Conservation (phyloP, 2,888 invertebrate species). For the Leptopterna dolabrata region DNA sequence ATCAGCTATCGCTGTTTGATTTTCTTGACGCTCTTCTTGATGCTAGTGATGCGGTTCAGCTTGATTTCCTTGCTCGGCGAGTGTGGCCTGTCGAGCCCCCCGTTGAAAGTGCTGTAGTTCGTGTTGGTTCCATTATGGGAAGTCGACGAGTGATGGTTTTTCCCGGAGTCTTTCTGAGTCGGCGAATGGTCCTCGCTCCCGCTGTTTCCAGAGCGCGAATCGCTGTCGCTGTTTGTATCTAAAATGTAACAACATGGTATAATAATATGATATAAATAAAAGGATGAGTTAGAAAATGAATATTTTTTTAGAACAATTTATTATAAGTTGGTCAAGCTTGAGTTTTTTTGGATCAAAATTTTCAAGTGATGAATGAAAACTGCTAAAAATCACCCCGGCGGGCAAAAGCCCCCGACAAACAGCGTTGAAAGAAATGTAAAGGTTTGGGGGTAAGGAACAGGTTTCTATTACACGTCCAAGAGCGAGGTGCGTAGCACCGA, state of each 20-base stretch:
- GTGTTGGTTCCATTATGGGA: slow-evolving; percentile 18
- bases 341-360: too few species aligned
- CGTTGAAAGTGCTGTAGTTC: slow-evolving; percentile 43
- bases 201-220: slow-evolving; percentile 79
- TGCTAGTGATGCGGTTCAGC: slow-evolving; percentile 51
- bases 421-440: too few species aligned
- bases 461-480: too few species aligned
- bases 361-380: too few species aligned
- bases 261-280: not conserved
- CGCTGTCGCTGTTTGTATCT: slow-evolving; percentile 88
- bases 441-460: too few species aligned
- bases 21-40: slow-evolving; percentile 84
- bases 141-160: slow-evolving; percentile 51
- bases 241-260: not conserved
- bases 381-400: too few species aligned
- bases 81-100: slow-evolving; percentile 47
- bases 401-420: too few species aligned
- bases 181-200: slow-evolving; percentile 69
- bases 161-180: slow-evolving; percentile 62
- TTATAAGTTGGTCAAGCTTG: too few species aligned
- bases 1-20: slow-evolving; percentile 80
- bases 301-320: too few species aligned
- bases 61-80: slow-evolving; percentile 58
- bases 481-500: too few species aligned
- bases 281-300: too few species aligned